Percentiles rank a stretch among this genome's conserved stretches.
These are phyloP conservation scores for Mellilla xanthometata DNA, from an alignment of 2,888 invertebrate species.

Conservation along the genomic window DNA sequence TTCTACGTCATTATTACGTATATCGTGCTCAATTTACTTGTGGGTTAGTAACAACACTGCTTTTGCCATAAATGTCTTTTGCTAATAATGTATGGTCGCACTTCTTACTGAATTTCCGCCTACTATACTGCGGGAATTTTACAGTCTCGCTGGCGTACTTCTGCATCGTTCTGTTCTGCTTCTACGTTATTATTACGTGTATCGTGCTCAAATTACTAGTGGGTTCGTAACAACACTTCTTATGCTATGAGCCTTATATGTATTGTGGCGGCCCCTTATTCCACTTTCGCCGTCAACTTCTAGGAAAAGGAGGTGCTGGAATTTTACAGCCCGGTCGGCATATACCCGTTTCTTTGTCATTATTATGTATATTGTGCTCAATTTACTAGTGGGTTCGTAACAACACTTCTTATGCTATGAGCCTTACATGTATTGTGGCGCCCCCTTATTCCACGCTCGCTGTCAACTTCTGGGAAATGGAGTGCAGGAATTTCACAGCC, in stretches of 20 bases:
- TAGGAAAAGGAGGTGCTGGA: slow-evolving; percentile 99
- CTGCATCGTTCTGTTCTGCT: too few species aligned
- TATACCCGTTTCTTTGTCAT: slow-evolving; percentile 99
- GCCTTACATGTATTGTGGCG: slow-evolving; percentile 99
- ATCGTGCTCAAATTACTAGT: slow-evolving; percentile 99
- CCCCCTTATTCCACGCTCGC: slow-evolving; percentile 97
- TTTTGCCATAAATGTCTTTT: too few species aligned
- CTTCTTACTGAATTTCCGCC: slow-evolving; percentile 97
- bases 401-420: too few species aligned
- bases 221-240: too few species aligned
- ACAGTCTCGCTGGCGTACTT: slow-evolving; percentile 99
- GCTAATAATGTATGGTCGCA: slow-evolving; percentile 99
- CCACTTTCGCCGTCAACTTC: slow-evolving; percentile 95
- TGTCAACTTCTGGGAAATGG: slow-evolving; percentile 99
- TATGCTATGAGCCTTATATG: too few species aligned
- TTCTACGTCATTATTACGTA: slow-evolving; percentile 99
- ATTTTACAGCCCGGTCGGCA: slow-evolving; percentile 97
- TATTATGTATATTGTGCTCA: slow-evolving; percentile 99
- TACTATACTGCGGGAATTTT: slow-evolving; percentile 98
- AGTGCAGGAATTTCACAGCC: slow-evolving; percentile 99
- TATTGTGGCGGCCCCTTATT: slow-evolving; percentile 98
- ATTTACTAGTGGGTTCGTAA: slow-evolving; percentile 97
- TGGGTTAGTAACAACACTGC: too few species aligned
- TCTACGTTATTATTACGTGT: slow-evolving; percentile 99
- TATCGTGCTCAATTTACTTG: slow-evolving; percentile 98